Evolutionary conservation across 2,888 invertebrate species (phyloP).

Genomic region (Agrochola macilenta): DNA sequence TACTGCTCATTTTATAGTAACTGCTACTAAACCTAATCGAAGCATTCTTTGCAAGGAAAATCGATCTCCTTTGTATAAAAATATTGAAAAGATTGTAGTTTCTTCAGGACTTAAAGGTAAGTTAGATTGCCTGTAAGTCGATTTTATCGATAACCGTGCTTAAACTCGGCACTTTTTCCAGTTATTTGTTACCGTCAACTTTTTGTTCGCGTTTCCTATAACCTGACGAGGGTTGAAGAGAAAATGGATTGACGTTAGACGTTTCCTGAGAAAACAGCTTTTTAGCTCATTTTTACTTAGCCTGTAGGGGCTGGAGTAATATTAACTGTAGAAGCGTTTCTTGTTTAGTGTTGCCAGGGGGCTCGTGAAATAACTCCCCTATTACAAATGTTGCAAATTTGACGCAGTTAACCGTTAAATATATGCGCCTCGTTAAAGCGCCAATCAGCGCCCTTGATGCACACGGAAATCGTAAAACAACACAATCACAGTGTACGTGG

Average conservation of each 20-base stretch:
- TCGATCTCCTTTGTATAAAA: background rate
- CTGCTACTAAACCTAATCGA: background rate
- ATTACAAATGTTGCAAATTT: conserved; percentile 64
- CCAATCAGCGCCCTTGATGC: conserved; percentile 76
- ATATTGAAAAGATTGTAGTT: conserved; percentile 27
- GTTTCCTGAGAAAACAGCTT: conserved; percentile 11
- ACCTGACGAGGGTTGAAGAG: conserved; percentile 49
- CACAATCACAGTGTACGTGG: conserved; percentile 66
- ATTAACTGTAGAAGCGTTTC: conserved; percentile 21
- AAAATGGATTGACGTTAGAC: conserved; percentile 39
- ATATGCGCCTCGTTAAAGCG: conserved; percentile 79
- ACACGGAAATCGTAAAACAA: conserved; percentile 70
- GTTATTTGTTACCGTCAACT: conserved; percentile 59
- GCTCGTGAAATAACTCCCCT: conserved; percentile 61
- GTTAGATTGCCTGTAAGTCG: conserved; percentile 53
- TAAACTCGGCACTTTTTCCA: conserved; percentile 40
- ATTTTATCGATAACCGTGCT: conserved; percentile 48
- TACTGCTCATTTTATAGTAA: no score
- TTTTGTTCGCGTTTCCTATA: conserved; percentile 49
- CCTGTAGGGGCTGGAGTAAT: background rate
- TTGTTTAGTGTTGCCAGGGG: conserved; percentile 50
- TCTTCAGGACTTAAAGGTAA: conserved; percentile 25
- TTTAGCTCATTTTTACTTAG: background rate
- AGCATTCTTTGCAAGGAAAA: conserved; percentile 8
- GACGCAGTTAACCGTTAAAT: conserved; percentile 74